Conservation (phyloP, 2,888 invertebrate genomes). For the Sphaerophoria taeniata region DNA sequence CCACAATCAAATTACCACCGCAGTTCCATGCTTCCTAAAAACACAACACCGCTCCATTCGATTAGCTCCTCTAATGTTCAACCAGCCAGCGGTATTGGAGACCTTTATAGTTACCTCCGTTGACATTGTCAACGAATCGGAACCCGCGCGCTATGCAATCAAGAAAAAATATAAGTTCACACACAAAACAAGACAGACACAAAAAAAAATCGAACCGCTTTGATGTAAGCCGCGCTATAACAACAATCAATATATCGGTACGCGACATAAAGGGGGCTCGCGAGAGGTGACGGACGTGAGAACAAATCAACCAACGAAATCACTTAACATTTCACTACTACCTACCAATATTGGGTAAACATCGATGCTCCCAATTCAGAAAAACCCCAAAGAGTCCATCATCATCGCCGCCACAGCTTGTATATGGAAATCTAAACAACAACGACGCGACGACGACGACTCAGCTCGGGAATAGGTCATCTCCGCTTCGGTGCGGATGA, state of each 20-base stretch:
- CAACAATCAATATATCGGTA: constrained; percentile 28
- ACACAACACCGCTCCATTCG: constrained; percentile 50
- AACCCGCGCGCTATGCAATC: constrained; percentile 67
- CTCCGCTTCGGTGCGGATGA: background rate
- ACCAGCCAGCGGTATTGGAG: background rate
- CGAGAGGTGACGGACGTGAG: constrained; percentile 72
- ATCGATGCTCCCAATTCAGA: constrained; percentile 73
- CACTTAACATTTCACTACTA: constrained; percentile 76
- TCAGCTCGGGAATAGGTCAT: constrained; percentile 49
- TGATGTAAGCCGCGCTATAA: constrained; percentile 56
- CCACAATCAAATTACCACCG: constrained; percentile 49
- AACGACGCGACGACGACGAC: background rate
- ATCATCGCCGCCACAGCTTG: background rate
- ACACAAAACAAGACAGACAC: constrained; percentile 25
- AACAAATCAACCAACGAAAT: constrained; percentile 74
- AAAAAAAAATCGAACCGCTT: constrained; percentile 45
- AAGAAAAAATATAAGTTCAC: constrained; percentile 61
- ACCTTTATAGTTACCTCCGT: constrained; percentile 38
- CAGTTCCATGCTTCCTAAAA: constrained; percentile 6
- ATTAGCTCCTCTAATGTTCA: constrained; percentile 47
- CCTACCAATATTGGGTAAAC: constrained; percentile 73
- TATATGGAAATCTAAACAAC: constrained; percentile 4
- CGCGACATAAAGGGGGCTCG: constrained; percentile 61
- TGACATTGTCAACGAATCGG: constrained; percentile 71
- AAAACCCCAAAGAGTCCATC: background rate